phyloP scores from a whole-genome alignment of 2,888 invertebrate species.

The Endomychus coccineus region DNA sequence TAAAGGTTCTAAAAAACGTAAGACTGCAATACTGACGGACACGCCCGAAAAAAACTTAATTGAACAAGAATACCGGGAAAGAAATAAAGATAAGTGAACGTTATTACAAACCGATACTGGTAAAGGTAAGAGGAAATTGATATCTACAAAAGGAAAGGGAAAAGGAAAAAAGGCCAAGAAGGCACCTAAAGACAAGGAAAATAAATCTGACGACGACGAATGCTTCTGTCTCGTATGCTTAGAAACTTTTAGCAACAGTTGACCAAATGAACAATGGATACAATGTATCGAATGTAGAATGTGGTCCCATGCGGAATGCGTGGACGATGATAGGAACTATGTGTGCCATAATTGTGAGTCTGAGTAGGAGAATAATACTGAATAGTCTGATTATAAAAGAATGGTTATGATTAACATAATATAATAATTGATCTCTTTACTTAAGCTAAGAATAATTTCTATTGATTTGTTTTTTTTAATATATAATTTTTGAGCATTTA shows the following conservation, averaged over 20 bases:
- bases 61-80: conserved; percentile 20
- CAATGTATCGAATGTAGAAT: conserved; percentile 14
- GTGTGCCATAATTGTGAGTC: conserved; percentile 14
- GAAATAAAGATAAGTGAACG: conserved; percentile 19
- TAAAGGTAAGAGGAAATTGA: conserved; percentile 17
- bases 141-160: conserved; percentile 8
- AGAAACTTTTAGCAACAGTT: conserved; percentile 10
- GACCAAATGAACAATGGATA: conserved; percentile 15
- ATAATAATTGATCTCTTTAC: neutral
- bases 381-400: neutral
- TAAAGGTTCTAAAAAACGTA: conserved; percentile 18
- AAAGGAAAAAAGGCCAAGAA: conserved; percentile 10
- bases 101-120: conserved; percentile 17
- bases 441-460: conserved; percentile 2
- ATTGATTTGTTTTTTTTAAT: neutral
- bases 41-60: conserved; percentile 20
- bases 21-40: no score
- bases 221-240: conserved; percentile 10
- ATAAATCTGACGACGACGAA: conserved; percentile 7
- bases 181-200: conserved; percentile 7
- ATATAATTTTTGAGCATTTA: neutral
- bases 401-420: neutral
- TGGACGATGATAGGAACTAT: conserved; percentile 9
- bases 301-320: conserved; percentile 14
- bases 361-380: conserved; percentile 3